Evolutionary conservation across 1,140 invertebrate genomes (phyloP), one percentile per base, ranked within the genome.

Genomic region (Orchestia grillus): DNA sequence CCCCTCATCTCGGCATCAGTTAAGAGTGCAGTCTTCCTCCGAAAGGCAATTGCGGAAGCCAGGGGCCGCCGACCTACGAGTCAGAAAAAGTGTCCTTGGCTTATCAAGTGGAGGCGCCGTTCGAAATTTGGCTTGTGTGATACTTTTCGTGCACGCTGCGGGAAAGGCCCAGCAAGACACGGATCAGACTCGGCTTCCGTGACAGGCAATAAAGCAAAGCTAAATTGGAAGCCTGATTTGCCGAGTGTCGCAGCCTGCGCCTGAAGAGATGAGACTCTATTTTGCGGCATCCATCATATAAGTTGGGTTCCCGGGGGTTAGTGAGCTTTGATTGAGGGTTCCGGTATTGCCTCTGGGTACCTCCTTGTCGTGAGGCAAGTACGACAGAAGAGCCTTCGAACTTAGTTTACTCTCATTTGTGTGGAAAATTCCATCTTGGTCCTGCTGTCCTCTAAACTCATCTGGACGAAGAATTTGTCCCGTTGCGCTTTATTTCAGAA

Each of bases 141-240:
- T 42, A 42, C 43, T 90, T 90, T 36, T n/a, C 88, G n/a, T 42
- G 88, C 4, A 77, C 62, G 88, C 92, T 0, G 92, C 41, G 44
- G 36, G 47, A 94, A 94, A 94, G 15, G 92, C 92, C n/a, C 92
- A 45, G 44, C 92, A 45, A n/a, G 43, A 90, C 41, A 40, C 43
- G 92, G 92, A 94, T 94, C 92, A 94, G 44, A 47, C 92, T 94
- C 44, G 43, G 40, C 44, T 45, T 44, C 43, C 43, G 43, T 94
- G 92, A 94, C 92, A 94, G 92, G 92, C 92, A 94, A 94, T 94
- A 94, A 47, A 94, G 44, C 92, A 94, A 94, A 94, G 92, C 92
- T 94, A 94, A 94, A 94, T 94, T 94, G 92, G 43, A 94, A n/a
- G 44, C 92, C 92, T 94, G 92, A 94, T 94, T 94, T 94, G 43